Evolutionary conservation across 2,888 invertebrate genomes (phyloP), one percentile per base, ranked within the genome.

Genomic region (Portevinia maculata): DNA sequence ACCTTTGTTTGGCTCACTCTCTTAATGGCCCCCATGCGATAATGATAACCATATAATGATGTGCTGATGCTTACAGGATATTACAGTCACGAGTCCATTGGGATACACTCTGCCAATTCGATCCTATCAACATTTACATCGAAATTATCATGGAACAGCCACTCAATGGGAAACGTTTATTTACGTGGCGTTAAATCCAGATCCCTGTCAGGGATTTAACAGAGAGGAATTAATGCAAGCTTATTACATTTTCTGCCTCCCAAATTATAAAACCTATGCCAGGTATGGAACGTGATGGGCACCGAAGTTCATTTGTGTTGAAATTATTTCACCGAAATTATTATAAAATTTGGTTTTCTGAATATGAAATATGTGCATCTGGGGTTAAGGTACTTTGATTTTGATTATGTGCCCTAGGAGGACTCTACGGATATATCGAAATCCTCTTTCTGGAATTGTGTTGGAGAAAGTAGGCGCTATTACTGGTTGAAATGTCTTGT

Each of bases 41-140:
- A 46, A 34, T 57, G 71, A 65, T 78, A 71, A 44, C 52, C 69
- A 50, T 53, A 28, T 50, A 59, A 78, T 78, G 64, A 78, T 71
- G 71, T 78, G 57, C 57, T 59, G 71, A 65, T 71, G 52, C 44
- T 78, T 52, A 59, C 52, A 65, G 59, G 50, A 65, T 71, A 71
- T 64, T 15, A 65, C 44, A 65, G 37, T 28, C 21, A 46, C 28
- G 37, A 73, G 79, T 60, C 73, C 60, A 73, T 73, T 59, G 73
- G 73, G 78, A 78, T 64, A 55, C 21, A 39, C 2, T 37, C 32
- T 32, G 30, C 53, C 32, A 69, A 24, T 5, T 24, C 24, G 24
- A 24, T 24, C 24, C 24, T n/a, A n/a, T n/a, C 24, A 24, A 24
- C 24, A 24, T 24, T 5, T 3, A 24, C 24, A 24, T 24, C 5